phyloP scores from a whole-genome alignment of 2,113 vertebrate species.

The Zeus faber region DNA sequence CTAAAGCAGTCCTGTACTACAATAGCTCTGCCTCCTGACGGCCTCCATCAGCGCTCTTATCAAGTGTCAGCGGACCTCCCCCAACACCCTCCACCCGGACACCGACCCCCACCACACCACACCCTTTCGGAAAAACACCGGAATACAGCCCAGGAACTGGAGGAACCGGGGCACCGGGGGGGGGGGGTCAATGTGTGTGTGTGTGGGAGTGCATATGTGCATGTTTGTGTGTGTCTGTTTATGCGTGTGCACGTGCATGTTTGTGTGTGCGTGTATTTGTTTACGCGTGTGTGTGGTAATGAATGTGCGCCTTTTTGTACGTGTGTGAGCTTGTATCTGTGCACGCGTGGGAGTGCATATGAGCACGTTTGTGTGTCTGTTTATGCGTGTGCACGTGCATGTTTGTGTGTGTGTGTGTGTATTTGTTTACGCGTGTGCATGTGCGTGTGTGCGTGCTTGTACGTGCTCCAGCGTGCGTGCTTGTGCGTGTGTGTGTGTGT shows the following conservation, averaged over 20 bases:
- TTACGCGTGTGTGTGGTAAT: too few species aligned
- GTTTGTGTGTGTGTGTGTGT: neutral
- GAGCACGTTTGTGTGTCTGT: neutral
- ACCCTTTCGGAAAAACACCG: slow-evolving; percentile 21
- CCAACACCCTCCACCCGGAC: neutral
- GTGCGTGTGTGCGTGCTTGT: slow-evolving; percentile 11
- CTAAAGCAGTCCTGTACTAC: slow-evolving; percentile 23
- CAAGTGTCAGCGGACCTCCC: slow-evolving; percentile 1
- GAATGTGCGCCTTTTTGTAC: slow-evolving; percentile 12
- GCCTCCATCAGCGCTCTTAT: slow-evolving; percentile 33
- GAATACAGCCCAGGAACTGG: slow-evolving; percentile 18
- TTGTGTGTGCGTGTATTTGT: too few species aligned
- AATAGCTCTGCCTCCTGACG: slow-evolving; percentile 45
- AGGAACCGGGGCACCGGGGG: neutral
- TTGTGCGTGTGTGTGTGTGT: slow-evolving; percentile 17
- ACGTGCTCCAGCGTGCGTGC: slow-evolving; percentile 10
- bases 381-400: neutral
- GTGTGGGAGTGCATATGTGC: neutral
- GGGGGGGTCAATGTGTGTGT: neutral
- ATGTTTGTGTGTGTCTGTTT: slow-evolving; percentile 16
- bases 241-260: slow-evolving; percentile 26
- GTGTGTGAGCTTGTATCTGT: slow-evolving; percentile 13
- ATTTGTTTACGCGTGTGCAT: neutral
- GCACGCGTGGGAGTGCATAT: slow-evolving; percentile 9
- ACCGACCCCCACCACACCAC: slow-evolving; percentile 7